Evolutionary conservation across 64 coral and sea anemone genomes (phyloP), one percentile per base, ranked within the genome.

Genomic region (Montipora cactus): DNA sequence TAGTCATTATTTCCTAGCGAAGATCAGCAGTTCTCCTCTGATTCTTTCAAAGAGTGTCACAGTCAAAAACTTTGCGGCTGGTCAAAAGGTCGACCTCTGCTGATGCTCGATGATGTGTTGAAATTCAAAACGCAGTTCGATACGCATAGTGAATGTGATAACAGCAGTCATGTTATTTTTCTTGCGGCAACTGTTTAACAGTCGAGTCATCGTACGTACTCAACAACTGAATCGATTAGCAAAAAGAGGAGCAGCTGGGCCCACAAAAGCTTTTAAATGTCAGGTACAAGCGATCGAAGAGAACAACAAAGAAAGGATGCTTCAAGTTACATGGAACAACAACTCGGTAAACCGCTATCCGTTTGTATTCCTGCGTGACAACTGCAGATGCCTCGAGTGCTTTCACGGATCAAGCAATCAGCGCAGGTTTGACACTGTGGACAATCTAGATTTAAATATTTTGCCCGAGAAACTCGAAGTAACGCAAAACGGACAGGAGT

Each of bases 351-450:
- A 87, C 55, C 90, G 90, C 47, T 96, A 81, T 68, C 95, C 95
- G 10, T 96, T 89, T 61, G 49, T 93, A 11, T 96, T 93, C 21
- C 73, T 96, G 8, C 90, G 95, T 44, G 91, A 96, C 69, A 86
- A 92, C 80, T 96, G 95, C 19, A 83, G 44, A 44, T 96, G 95
- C 18, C 72, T 86, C 1, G 89, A 89, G 16, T 96, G 95, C 37
- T 84, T 93, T 47, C 74, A 96, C 48, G 51, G 62, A 2, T 59
- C 62, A 4, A 68, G 87, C 4, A n/a, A 69, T 20, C 79, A 96
- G 47, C 81, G 95, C 1, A 59, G 61, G 0, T 74, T 93, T 7
- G 95, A 96, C 28, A 83, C 75, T 37, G 87, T 96, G 1, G 87
- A 67, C 28, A 59, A 90, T 11, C 28, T 96, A 52, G 86, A 84